Conservation (phyloP, 2,113 vertebrate genomes). For the Mus spicilegus region DNA sequence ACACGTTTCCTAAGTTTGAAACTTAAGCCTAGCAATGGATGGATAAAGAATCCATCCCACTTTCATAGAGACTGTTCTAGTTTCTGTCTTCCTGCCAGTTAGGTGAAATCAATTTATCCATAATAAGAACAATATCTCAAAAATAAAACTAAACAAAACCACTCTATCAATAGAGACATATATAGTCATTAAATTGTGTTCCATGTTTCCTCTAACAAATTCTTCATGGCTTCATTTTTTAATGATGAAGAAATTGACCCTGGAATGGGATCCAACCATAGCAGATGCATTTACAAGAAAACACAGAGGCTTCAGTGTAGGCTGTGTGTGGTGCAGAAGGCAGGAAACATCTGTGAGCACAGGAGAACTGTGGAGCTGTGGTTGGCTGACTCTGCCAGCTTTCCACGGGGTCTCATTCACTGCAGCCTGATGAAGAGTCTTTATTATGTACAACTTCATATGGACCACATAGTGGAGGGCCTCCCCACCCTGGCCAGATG, state of each 20-base stretch:
- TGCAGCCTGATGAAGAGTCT: neutral
- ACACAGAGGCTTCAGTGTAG: conserved; percentile 6
- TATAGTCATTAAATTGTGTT: neutral
- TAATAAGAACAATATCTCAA: conserved; percentile 17
- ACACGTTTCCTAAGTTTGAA: neutral
- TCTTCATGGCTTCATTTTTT: conserved; percentile 21
- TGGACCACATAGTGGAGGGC: rapidly evolving
- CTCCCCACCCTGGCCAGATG: too few species aligned
- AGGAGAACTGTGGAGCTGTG: neutral
- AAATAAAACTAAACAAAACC: neutral
- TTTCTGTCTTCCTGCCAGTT: neutral
- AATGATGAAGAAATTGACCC: conserved; percentile 39
- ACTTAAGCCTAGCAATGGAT: neutral
- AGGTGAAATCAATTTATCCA: neutral
- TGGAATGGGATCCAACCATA: conserved; percentile 14
- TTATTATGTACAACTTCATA: neutral
- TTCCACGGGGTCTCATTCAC: neutral
- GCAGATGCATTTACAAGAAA: conserved; percentile 55
- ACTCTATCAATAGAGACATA: neutral
- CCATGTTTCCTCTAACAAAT: conserved; percentile 48
- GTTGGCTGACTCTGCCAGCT: conserved; percentile 30
- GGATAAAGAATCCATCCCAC: neutral
- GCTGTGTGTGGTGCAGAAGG: neutral
- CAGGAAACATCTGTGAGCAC: conserved; percentile 74
- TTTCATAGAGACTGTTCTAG: neutral